Percentiles rank a stretch among this genome's conserved stretches.
Evolutionary conservation across 2,113 vertebrate genomes (phyloP).

Genomic region (Cynocephalus volans): DNA sequence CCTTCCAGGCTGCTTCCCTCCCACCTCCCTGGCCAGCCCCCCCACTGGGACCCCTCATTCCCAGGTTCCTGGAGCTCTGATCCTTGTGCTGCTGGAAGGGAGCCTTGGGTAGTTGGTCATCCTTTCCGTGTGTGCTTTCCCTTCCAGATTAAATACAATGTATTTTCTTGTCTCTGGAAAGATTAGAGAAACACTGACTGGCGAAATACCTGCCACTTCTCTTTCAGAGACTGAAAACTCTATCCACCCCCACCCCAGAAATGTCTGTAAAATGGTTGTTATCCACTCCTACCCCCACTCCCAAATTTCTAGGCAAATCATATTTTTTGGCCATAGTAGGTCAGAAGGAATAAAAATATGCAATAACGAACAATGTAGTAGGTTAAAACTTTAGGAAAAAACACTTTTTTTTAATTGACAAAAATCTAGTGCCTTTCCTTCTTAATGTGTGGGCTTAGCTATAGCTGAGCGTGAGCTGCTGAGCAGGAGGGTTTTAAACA

Average conservation of each 20-base stretch:
- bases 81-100: too few species aligned
- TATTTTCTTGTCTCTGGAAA: not conserved
- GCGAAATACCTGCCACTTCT: too few species aligned
- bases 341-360: too few species aligned
- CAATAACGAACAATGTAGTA: too few species aligned
- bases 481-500: not conserved
- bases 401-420: not conserved
- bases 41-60: not conserved
- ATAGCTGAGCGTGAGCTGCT: not conserved
- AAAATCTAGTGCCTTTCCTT: not conserved
- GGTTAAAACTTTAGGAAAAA: not conserved
- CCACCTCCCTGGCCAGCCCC: too few species aligned
- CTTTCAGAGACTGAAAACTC: not conserved
- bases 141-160: not conserved
- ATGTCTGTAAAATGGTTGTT: not conserved
- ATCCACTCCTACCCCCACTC: too few species aligned
- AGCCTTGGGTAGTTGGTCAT: too few species aligned
- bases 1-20: fast-evolving
- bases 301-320: too few species aligned
- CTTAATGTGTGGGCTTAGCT: fast-evolving
- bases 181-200: not conserved
- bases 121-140: not conserved
- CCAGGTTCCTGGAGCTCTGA: not conserved
- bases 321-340: too few species aligned
- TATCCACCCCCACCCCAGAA: fast-evolving